A percentile compares a stretch with the other conserved stretches of the same genome.
These are phyloP conservation scores for Zosterops hypoxanthus DNA, from an alignment of 2,113 vertebrate genomes.

Conservation along the genomic window DNA sequence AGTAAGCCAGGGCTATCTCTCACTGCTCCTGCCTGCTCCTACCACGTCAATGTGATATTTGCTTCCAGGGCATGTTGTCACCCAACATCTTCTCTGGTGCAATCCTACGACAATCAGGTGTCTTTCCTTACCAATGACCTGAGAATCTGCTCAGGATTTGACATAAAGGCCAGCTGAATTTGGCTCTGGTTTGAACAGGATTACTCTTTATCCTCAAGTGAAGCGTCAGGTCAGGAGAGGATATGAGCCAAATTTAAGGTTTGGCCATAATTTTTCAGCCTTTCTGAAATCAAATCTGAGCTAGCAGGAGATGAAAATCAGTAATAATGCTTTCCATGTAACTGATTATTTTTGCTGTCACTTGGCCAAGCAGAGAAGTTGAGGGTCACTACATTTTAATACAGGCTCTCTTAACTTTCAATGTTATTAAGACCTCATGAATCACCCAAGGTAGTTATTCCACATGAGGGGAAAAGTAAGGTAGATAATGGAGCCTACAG, in stretches of 20 bases:
- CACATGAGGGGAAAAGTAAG: not conserved
- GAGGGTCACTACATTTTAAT: not conserved
- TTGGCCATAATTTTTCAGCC: not conserved
- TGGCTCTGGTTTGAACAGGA: conserved; percentile 56
- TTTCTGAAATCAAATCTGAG: not conserved
- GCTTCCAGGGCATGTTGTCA: fast-evolving
- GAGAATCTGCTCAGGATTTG: not conserved
- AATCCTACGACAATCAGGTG: not conserved
- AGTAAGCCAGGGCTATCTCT: not conserved
- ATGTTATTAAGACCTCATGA: conserved; percentile 4
- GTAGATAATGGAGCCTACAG: conserved; percentile 14
- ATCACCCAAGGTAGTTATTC: conserved; percentile 1
- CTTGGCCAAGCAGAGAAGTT: not conserved
- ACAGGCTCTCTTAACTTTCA: not conserved
- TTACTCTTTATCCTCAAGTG: not conserved
- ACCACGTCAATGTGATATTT: fast-evolving
- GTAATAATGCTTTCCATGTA: not conserved
- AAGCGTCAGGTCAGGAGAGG: not conserved
- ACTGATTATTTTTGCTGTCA: not conserved
- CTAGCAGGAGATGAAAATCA: not conserved
- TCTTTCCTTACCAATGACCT: not conserved
- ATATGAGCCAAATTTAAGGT: not conserved
- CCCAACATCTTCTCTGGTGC: not conserved
- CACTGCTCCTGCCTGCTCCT: not conserved
- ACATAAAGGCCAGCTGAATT: not conserved